Base-by-base conservation (phyloP, 2,797 vertebrate genomes). In the Anomalospiza imberbis region DNA sequence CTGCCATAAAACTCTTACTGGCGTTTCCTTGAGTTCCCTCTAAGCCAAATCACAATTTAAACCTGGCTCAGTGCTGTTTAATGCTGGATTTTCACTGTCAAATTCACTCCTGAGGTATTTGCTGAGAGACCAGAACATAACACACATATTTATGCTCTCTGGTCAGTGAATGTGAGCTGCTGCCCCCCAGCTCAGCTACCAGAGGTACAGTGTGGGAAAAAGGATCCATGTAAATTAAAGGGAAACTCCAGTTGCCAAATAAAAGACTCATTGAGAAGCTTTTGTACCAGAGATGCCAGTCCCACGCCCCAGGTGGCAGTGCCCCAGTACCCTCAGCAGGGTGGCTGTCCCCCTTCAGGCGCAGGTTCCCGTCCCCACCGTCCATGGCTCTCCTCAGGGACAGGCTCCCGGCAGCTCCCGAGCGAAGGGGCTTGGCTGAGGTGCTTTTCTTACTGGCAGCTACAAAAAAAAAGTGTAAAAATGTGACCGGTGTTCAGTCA, bases 361-460 rank as follows among this genome's bases (percentile, higher is more conserved):
- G 98, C 77, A 98, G 96, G 28, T 95, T 98, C 28, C 97, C 98
- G 12, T 99, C 98, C 32, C 97, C 97, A 25, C 97, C 95, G 79
- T 99, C 99, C 74, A 98, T 96, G 73, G 98, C 98, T 97, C 98
- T 98, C 58, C 98, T 97, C 47, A 98, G 93, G 45, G 98, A 99
- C 36, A 99, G 82, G 19, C 98, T 97, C 26, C 98, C 97, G 3
- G 98, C 97, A 20, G 97, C 85, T 91, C 98, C 98, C 3, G 98
- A 95, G 66, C 99, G 97, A 15, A 96, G 88, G 75, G 98, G 97
- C 71, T 99, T 99, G 1, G 98, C 97, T 5, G 98, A 99, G 85
- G 96, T 92, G 58, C 97, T 98, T 71, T 99, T 99, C 97, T 99
- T 99, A 91, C 95, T 98, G 57, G 95, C 91, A 97, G 98, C 98